A percentile compares a stretch with the other conserved stretches of the same genome.
Conservation (phyloP, 2,797 vertebrate genomes). For the Epinephelus coioides region DNA sequence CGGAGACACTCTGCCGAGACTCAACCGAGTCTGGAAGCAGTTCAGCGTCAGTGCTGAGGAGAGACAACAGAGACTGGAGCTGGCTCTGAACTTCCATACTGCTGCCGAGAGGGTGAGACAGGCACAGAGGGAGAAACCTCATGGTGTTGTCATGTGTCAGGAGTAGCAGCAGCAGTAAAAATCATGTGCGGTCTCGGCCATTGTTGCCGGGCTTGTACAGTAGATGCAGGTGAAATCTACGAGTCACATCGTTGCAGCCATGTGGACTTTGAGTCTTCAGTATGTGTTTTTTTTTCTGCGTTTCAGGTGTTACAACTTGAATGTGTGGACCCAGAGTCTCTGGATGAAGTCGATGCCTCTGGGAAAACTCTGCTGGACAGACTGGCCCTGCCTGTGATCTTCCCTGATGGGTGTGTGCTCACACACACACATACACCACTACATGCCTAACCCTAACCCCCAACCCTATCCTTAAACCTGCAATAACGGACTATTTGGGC, state of each 20-base stretch:
- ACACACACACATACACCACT: conserved; percentile 7
- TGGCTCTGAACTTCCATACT: conserved; percentile 92
- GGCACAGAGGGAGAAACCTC: background rate
- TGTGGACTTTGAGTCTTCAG: background rate
- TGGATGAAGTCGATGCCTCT: conserved; percentile 93
- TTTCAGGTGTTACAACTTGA: conserved; percentile 75
- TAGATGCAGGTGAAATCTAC: background rate
- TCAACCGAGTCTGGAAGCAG: conserved; percentile 98
- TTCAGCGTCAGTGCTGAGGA: conserved; percentile 95
- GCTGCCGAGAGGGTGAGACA: conserved; percentile 91
- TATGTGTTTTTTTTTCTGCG: background rate
- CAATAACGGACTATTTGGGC: no score
- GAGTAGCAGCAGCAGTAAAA: conserved; percentile 13
- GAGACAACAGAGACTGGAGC: conserved; percentile 93
- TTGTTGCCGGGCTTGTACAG: background rate
- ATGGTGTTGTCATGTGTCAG: background rate
- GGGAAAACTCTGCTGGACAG: conserved; percentile 96
- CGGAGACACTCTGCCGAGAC: conserved; percentile 95
- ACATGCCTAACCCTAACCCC: no score
- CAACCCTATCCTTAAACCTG: no score
- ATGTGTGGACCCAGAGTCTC: conserved; percentile 84
- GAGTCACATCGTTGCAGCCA: no score
- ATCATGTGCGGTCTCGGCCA: background rate
- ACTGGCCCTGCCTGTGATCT: conserved; percentile 94
- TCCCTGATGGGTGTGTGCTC: conserved; percentile 93